These are phyloP conservation scores for Hydroisotoma schaefferi DNA, from an alignment of 2,888 invertebrate species.

Conservation along the genomic window DNA sequence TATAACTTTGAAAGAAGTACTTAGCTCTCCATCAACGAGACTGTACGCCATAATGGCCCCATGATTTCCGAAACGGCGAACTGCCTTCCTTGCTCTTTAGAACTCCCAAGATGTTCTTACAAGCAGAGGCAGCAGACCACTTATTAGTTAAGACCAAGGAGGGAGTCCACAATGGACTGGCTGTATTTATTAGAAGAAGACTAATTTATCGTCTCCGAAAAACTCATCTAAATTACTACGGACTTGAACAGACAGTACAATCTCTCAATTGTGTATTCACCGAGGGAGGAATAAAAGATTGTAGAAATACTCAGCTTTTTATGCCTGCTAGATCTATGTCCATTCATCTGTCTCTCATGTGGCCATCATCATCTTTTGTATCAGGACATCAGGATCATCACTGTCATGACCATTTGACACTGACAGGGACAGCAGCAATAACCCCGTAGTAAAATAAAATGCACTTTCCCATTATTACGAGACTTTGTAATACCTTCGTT, in stretches of 20 bases:
- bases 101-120: constrained; percentile 2
- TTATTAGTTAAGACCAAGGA: no score
- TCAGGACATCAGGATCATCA: constrained; percentile 1
- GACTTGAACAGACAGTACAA: no score
- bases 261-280: neutral
- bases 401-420: constrained; percentile 10
- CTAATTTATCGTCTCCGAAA: constrained; percentile 4
- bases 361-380: constrained; percentile 12
- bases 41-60: neutral
- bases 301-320: neutral
- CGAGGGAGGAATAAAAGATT: constrained; percentile 1
- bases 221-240: constrained; percentile 3
- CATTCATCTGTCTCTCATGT: constrained; percentile 7
- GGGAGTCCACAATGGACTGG: no score
- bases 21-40: neutral
- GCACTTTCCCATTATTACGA: no score
- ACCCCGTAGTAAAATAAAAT: no score
- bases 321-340: neutral
- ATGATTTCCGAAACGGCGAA: neutral
- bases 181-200: no score
- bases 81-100: neutral
- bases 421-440: neutral
- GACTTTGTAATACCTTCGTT: no score
- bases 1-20: constrained; percentile 3
- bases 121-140: no score